Evolutionary conservation across 2,888 invertebrate genomes (phyloP).

Genomic region (Frankliniella fusca): DNA sequence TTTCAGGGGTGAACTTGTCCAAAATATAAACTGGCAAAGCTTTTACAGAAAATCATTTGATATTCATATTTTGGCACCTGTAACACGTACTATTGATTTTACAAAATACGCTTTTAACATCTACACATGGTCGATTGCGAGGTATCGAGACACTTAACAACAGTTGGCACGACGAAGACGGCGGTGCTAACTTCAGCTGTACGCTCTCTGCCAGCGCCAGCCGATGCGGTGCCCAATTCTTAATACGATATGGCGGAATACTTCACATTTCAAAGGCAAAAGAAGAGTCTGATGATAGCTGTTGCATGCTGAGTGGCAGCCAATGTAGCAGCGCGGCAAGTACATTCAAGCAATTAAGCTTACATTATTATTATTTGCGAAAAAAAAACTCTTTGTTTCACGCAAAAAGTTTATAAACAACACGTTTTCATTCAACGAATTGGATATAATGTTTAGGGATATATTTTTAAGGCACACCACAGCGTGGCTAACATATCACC

Average conservation of each 20-base stretch:
- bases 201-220: no score
- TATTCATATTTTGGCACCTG: constrained; percentile 3
- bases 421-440: constrained; percentile 7
- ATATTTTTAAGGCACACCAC: constrained; percentile 16
- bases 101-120: not conserved
- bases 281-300: no score
- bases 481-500: constrained; percentile 19
- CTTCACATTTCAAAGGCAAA: no score
- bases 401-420: not conserved
- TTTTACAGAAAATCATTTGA: no score
- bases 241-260: no score
- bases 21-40: no score
- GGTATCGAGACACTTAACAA: not conserved
- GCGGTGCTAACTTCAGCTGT: no score
- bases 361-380: not conserved
- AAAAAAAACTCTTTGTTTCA: not conserved
- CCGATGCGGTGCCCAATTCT: no score
- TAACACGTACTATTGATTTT: not conserved
- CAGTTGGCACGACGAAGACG: not conserved
- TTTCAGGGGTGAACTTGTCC: no score
- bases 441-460: constrained; percentile 13
- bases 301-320: not conserved
- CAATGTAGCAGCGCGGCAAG: not conserved
- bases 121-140: not conserved
- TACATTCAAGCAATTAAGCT: not conserved